phyloP scores from a whole-genome alignment of 1,140 invertebrate genomes.

The Pseudomyrmex gracilis region DNA sequence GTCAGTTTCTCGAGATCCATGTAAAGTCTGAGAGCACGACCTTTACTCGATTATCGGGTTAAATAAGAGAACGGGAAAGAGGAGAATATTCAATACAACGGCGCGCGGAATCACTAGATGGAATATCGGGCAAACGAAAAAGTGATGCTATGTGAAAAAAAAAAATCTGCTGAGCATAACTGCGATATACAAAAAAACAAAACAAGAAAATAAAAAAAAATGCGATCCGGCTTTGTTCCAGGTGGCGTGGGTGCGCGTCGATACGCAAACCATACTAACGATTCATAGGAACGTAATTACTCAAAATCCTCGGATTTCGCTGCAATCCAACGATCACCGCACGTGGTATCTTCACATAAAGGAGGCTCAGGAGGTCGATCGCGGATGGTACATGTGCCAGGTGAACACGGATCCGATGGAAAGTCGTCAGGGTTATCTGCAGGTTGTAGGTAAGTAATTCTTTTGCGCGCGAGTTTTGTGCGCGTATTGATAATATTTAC shows the following conservation, averaged over 20 bases:
- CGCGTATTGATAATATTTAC: background rate
- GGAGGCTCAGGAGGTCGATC: constrained; percentile 92
- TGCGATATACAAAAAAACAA: background rate
- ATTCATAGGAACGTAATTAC: constrained; percentile 96
- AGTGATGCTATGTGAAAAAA: background rate
- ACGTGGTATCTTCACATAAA: constrained; percentile 95
- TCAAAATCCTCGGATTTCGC: constrained; percentile 93
- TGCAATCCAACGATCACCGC: constrained; percentile 94
- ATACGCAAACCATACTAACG: constrained; percentile 96
- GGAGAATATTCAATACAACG: constrained; percentile 1
- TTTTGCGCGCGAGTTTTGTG: background rate
- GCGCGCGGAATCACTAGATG: background rate
- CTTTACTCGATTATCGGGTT: constrained; percentile 57
- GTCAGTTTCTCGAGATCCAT: constrained; percentile 61
- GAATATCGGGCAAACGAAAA: background rate
- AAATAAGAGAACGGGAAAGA: constrained; percentile 43
- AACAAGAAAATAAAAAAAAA: constrained; percentile 11
- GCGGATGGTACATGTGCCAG: constrained; percentile 95
- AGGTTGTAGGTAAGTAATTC: constrained; percentile 92
- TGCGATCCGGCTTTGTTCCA: constrained; percentile 79
- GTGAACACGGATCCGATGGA: constrained; percentile 95
- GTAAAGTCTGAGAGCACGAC: constrained; percentile 43
- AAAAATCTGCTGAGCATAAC: background rate
- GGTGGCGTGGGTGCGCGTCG: constrained; percentile 96
- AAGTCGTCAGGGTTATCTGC: constrained; percentile 93